Evolutionary conservation across 2,888 invertebrate genomes (phyloP), one percentile per base, ranked within the genome.

Genomic region (Leptinotarsa juncta): DNA sequence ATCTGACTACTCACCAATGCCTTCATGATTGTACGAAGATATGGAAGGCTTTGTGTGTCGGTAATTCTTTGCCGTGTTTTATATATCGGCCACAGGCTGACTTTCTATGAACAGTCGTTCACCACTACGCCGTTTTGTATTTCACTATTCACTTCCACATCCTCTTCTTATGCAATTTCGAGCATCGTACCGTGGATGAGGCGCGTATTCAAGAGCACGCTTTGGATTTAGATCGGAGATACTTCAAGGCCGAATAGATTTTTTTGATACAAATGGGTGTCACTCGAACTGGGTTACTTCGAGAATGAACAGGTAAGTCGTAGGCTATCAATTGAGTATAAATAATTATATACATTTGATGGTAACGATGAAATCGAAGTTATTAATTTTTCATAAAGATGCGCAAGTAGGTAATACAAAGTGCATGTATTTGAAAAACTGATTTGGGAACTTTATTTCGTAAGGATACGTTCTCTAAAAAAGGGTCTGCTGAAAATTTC

Each of bases 71-170:
- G 77, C 81, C 81, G 80, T 80, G 81, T 82, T 84, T 86, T 88
- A 85, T 88, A 88, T 87, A 87, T 83, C 83, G 74, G 82, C 81
- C 82, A 80, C 78, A 77, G 79, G 80, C 83, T 81, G 81, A 86
- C 86, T 87, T 87, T 86, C 87, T 86, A 86, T 82, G 82, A 82
- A 77, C 82, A 81, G 80, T 79, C 84, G 82, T 82, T 84, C 83
- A 83, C 85, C 84, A 85, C 83, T 81, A 80, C 68, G 82, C 85
- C 85, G 85, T 53, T 42, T 42, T 72, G 67, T 72, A 73, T 71
- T 74, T 65, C 69, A 72, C 68, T 70, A 87, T 86, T 86, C 86
- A 87, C 87, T 87, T 87, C 86, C 86, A 87, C 85, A 86, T 86
- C 86, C 86, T 77, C 76, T 75, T 77, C 76, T 79, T 79, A 79